Evolutionary conservation across 1,140 invertebrate genomes (phyloP).

Genomic region (Saccostrea cuccullata): DNA sequence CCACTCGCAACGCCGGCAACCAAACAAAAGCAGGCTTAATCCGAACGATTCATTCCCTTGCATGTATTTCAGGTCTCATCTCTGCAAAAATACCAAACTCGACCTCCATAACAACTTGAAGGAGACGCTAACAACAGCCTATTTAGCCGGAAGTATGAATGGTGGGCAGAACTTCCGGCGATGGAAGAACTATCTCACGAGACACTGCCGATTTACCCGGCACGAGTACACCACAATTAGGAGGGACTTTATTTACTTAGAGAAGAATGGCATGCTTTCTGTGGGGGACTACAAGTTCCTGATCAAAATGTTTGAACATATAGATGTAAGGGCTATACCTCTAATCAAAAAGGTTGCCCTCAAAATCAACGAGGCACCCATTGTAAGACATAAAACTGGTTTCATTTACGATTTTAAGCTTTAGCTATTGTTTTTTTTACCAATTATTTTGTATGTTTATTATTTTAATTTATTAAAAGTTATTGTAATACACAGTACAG

Average conservation of each 20-base stretch:
- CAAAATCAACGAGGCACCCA: slow-evolving; percentile 4
- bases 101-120: slow-evolving; percentile 13
- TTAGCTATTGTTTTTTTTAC: background rate
- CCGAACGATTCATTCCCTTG: background rate
- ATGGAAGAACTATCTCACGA: slow-evolving; percentile 25
- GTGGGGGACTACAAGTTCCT: slow-evolving; percentile 7
- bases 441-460: background rate
- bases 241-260: slow-evolving; percentile 3
- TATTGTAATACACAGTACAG: background rate
- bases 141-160: slow-evolving; percentile 26
- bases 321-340: slow-evolving; percentile 2
- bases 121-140: slow-evolving; percentile 3
- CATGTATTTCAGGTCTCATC: background rate
- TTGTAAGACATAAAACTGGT: slow-evolving; percentile 15
- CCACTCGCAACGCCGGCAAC: too few relatives aligned
- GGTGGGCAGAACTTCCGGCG: slow-evolving; percentile 23
- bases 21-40: too few relatives aligned
- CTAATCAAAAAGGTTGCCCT: background rate
- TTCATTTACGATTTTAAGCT: slow-evolving; percentile 2
- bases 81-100: slow-evolving; percentile 14
- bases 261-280: background rate
- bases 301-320: slow-evolving; percentile 29
- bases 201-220: background rate
- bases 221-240: slow-evolving; percentile 10
- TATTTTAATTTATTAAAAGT: background rate